Percentiles rank a stretch among this genome's conserved stretches.
phyloP scores from a whole-genome alignment of 2,888 invertebrate genomes.

The Coecobrya sp. region DNA sequence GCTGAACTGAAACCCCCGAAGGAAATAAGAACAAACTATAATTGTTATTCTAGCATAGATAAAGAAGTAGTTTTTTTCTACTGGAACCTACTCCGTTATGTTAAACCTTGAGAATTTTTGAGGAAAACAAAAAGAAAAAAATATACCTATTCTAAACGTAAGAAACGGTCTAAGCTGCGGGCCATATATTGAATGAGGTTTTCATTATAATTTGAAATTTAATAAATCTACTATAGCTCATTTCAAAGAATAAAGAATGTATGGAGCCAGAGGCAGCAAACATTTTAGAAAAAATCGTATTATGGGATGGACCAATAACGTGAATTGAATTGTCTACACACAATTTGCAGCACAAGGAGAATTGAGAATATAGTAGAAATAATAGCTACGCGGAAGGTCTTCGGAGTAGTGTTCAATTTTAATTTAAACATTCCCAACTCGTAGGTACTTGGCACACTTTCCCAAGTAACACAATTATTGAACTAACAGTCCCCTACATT shows the following conservation, averaged over 20 bases:
- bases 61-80: not conserved
- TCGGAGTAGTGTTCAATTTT: too few species aligned
- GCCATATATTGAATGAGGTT: not conserved
- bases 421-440: too few species aligned
- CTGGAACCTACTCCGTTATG: not conserved
- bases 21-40: not conserved
- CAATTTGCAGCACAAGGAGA: too few species aligned
- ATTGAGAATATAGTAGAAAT: too few species aligned
- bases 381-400: too few species aligned
- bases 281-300: slow-evolving; percentile 12
- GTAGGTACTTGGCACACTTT: too few species aligned
- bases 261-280: not conserved
- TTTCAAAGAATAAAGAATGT: slow-evolving; percentile 15
- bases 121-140: not conserved
- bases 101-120: not conserved
- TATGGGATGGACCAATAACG: not conserved
- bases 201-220: slow-evolving; percentile 31
- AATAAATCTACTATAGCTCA: not conserved
- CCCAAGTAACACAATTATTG: too few species aligned
- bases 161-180: not conserved
- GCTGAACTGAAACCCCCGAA: not conserved
- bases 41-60: not conserved
- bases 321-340: not conserved
- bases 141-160: not conserved
- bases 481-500: too few species aligned